A percentile compares a stretch with the other conserved stretches of the same genome.
Conservation (phyloP, 2,888 invertebrate genomes). For the Proisotoma minuta region DNA sequence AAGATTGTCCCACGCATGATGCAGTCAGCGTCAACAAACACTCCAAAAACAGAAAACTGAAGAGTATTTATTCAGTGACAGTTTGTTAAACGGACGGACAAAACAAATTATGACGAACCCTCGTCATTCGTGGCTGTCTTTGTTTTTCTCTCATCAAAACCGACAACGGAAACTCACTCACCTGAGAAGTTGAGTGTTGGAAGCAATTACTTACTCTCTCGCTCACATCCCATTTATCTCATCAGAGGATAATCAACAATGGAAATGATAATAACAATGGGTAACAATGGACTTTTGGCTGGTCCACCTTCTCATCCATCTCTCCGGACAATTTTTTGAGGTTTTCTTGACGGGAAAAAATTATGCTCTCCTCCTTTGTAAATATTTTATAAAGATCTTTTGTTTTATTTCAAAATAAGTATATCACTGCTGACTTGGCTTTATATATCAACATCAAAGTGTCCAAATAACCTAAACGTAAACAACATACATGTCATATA, state of each 20-base stretch:
- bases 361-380: neutral
- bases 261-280: constrained; percentile 6
- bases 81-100: too few relatives aligned
- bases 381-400: too few relatives aligned
- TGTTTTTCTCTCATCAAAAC: neutral
- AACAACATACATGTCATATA: too few relatives aligned
- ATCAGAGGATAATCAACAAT: constrained; percentile 6
- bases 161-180: constrained; percentile 1
- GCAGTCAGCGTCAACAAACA: too few relatives aligned
- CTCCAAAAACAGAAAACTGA: too few relatives aligned
- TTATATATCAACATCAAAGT: too few relatives aligned
- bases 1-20: too few relatives aligned
- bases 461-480: too few relatives aligned
- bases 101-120: neutral
- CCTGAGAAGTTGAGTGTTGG: constrained; percentile 1
- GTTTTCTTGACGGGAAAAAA: constrained; percentile 8
- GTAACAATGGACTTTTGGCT: constrained; percentile 1
- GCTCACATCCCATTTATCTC: neutral
- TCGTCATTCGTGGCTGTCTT: neutral
- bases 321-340: neutral
- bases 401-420: too few relatives aligned
- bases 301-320: constrained; percentile 9
- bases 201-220: neutral
- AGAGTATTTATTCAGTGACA: too few relatives aligned
- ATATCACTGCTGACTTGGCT: too few relatives aligned